Conservation (phyloP, 2,113 vertebrate genomes). For the Ctenomys sociabilis region DNA sequence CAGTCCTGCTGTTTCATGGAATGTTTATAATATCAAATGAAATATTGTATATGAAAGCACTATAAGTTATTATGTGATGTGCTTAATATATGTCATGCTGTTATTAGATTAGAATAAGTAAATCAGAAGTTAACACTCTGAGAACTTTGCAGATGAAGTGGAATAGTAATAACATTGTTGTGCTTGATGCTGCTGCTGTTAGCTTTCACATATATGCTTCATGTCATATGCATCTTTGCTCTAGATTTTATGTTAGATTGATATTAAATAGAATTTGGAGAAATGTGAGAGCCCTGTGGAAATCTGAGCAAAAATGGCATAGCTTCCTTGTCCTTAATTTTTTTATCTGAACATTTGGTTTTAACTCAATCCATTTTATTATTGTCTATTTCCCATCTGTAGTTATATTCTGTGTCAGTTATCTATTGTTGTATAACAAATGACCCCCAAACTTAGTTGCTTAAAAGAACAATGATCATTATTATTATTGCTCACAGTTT, state of each 20-base stretch:
- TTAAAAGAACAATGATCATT: neutral
- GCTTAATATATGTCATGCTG: neutral
- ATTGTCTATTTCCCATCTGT: neutral
- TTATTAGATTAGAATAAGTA: conserved; percentile 34
- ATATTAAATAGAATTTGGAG: conserved; percentile 30
- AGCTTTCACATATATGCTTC: neutral
- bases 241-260: conserved; percentile 57
- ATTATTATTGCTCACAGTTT: conserved; percentile 10
- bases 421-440: conserved; percentile 10
- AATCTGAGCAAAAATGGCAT: conserved; percentile 20
- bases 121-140: conserved; percentile 23
- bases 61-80: conserved; percentile 46
- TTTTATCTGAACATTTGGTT: neutral
- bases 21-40: conserved; percentile 59
- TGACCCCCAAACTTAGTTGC: neutral
- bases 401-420: neutral
- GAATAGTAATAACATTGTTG: neutral
- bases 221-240: neutral
- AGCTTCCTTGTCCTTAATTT: conserved; percentile 24
- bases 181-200: conserved; percentile 3
- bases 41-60: conserved; percentile 26
- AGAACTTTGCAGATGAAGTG: neutral
- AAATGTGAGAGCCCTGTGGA: conserved; percentile 12
- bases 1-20: neutral
- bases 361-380: neutral